These are phyloP conservation scores for Microctonus aethiopoides DNA, from an alignment of 2,888 invertebrate species.

Conservation along the genomic window DNA sequence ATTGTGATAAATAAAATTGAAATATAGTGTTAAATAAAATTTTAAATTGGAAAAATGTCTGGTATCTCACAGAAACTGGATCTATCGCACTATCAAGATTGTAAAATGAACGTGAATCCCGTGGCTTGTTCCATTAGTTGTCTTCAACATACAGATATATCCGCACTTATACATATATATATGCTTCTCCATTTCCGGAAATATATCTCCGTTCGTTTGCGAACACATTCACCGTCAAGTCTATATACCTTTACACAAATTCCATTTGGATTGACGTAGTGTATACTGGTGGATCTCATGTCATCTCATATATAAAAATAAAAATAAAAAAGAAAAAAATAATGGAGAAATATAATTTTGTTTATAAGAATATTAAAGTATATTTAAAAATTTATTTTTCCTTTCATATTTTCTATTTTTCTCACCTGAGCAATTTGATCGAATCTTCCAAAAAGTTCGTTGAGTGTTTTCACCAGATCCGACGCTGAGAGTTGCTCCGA, in stretches of 20 bases:
- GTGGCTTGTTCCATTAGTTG: neutral
- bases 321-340: neutral
- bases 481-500: conserved; percentile 93
- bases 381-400: neutral
- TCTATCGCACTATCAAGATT: neutral
- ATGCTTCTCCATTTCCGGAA: neutral
- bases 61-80: neutral
- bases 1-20: neutral
- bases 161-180: neutral
- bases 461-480: conserved; percentile 93
- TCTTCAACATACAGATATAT: neutral
- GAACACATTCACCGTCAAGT: neutral
- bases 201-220: neutral
- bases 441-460: conserved; percentile 96
- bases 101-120: neutral
- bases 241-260: neutral
- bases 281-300: neutral
- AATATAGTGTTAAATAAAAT: neutral
- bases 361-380: neutral
- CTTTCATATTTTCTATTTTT: neutral
- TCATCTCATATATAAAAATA: neutral
- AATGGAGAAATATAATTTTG: no score
- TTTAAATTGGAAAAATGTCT: neutral
- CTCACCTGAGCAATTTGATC: conserved; percentile 97
- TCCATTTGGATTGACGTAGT: neutral